Base-by-base conservation (phyloP, 2,888 invertebrate genomes). In the Troides aeacus region DNA sequence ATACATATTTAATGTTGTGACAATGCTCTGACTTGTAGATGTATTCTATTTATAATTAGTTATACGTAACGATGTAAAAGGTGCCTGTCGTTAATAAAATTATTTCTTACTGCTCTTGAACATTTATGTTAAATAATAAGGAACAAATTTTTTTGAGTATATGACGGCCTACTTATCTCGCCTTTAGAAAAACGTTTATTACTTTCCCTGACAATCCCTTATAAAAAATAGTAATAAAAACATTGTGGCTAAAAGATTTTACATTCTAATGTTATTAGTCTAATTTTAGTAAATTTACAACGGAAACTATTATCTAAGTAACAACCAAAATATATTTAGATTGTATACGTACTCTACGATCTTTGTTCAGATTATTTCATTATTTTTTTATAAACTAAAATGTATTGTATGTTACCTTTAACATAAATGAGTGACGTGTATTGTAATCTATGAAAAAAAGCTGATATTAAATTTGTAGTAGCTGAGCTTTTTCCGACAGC, bases 401-500 rank as follows among this genome's bases (percentile, higher is more conserved):
- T 39, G 39, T 39, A 15, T 50, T 17, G 50, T 50, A 4, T 50
- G 0, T 50, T 15, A 12, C 50, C 17, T 50, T 50, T 50, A 15
- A 50, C 50, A 15, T 18, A 50, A 50, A 50, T 17, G 2, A 15
- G 12, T 50, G 12, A 4, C 1, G 0, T 17, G 0, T 15, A 18
- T 17, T 50, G 50, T 50, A 15, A 21, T 57, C n/a, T 57, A n/a
- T n/a, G 7, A 6, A 57, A 6, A 57, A 21, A 57, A 15, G n/a
- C 61, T 64, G 30, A 39, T 50, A 39, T 30, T 30, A 30, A 30
- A 30, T 61, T 46, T 21, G 30, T n/a, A 57, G 42, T n/a, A 36
- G 62, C 58, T 53, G 59, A 66, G 66, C 53, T 70, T 70, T 66
- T 70, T 66, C 66, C 70, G 21, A 57, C 21, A 17, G 24, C 58